Evolutionary conservation across 2,888 invertebrate genomes (phyloP).

Genomic region (Drosophila flavopinicola): DNA sequence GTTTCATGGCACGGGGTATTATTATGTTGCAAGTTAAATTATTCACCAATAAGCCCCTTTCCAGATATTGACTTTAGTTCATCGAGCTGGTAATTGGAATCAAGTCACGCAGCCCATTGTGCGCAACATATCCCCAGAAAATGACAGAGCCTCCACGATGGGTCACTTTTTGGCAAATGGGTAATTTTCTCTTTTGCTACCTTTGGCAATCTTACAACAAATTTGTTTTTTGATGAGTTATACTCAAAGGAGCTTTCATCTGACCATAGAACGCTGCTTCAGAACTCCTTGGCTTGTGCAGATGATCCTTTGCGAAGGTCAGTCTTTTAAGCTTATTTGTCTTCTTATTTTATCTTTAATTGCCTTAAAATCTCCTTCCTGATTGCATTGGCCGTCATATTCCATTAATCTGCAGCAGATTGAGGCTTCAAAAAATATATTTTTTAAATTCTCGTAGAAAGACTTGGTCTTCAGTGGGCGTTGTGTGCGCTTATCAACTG

Average conservation of each 20-base stretch:
- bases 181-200: conserved; percentile 6
- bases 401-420: too few relatives aligned
- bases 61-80: conserved; percentile 6
- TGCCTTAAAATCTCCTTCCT: too few relatives aligned
- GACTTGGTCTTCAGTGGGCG: too few relatives aligned
- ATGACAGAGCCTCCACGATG: too few relatives aligned
- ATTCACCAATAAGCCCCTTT: neutral
- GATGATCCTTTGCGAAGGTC: neutral
- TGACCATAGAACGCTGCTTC: conserved; percentile 29
- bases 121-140: too few relatives aligned
- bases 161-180: conserved; percentile 19
- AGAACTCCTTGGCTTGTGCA: conserved; percentile 21
- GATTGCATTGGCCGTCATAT: too few relatives aligned
- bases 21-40: neutral
- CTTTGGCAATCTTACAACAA: conserved; percentile 14
- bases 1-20: neutral
- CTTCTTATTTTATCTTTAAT: too few relatives aligned
- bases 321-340: too few relatives aligned
- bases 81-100: neutral
- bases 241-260: conserved; percentile 32
- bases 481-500: too few relatives aligned
- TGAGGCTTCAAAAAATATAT: too few relatives aligned
- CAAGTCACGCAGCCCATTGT: conserved; percentile 1
- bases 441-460: too few relatives aligned
- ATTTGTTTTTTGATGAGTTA: conserved; percentile 23